Conservation (phyloP, 1,140 invertebrate genomes). For the Anastrepha ludens region DNA sequence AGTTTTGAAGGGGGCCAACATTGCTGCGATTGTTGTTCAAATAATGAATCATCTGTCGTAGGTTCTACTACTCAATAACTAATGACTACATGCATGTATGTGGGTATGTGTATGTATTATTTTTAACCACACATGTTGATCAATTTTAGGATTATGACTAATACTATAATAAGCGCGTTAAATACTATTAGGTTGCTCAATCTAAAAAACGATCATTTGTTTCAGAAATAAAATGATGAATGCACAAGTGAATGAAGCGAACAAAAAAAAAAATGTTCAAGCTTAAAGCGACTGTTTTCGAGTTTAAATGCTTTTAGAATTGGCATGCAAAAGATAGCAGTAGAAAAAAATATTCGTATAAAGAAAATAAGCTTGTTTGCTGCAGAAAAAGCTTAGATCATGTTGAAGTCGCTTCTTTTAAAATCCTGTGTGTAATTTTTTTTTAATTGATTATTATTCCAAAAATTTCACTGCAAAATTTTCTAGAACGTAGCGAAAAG, state of each 20-base stretch:
- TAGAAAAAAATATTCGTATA: neutral
- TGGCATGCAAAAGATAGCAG: neutral
- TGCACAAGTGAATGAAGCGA: no score
- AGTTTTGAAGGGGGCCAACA: slow-evolving; percentile 23
- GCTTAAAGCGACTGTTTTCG: no score
- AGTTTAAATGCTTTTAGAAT: neutral
- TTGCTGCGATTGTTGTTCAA: neutral
- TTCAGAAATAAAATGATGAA: no score
- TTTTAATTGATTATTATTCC: no score
- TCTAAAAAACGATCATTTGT: no score
- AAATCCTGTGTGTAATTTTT: no score
- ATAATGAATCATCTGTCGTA: slow-evolving; percentile 17
- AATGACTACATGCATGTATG: neutral
- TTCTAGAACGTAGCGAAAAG: no score
- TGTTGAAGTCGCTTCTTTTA: no score
- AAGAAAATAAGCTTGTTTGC: neutral
- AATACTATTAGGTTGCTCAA: no score
- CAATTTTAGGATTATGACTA: slow-evolving; percentile 2
- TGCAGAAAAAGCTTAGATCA: neutral
- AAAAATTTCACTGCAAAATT: no score
- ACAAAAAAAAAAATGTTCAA: no score
- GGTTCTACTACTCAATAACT: neutral
- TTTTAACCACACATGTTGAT: neutral
- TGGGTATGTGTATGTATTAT: neutral
- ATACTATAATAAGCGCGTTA: neutral